Conservation (phyloP, 1,140 invertebrate genomes). For the Drosophila saltans region DNA sequence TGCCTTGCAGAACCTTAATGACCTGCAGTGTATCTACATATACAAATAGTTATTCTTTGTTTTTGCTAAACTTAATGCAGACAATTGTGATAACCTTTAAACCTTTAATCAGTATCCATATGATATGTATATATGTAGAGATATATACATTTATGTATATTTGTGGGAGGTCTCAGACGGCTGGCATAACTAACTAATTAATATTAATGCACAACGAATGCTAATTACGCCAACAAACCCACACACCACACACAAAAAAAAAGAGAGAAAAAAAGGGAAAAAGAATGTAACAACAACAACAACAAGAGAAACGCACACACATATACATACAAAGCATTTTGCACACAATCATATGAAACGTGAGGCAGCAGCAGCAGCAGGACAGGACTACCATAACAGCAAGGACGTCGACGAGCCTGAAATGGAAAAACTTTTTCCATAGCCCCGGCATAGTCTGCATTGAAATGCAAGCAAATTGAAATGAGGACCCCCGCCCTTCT, state of each 20-base stretch:
- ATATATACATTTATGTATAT: background rate
- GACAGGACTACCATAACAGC: constrained; percentile 1
- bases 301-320: background rate
- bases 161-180: constrained; percentile 5
- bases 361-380: constrained; percentile 26
- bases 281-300: constrained; percentile 21
- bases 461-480: constrained; percentile 80
- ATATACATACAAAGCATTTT: constrained; percentile 62
- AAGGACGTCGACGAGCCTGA: constrained; percentile 44
- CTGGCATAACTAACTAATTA: constrained; percentile 76
- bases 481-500: constrained; percentile 34
- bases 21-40: background rate
- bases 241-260: constrained; percentile 18
- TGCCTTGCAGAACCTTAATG: background rate
- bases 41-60: background rate
- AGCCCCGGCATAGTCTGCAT: constrained; percentile 51
- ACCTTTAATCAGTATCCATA: constrained; percentile 8
- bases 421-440: constrained; percentile 72
- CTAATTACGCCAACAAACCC: constrained; percentile 62
- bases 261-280: background rate
- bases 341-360: constrained; percentile 75
- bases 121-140: background rate
- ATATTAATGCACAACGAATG: constrained; percentile 77
- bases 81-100: background rate
- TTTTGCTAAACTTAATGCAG: too few relatives aligned